Evolutionary conservation across 2,888 invertebrate species (phyloP).

Genomic region (Biston betularia): DNA sequence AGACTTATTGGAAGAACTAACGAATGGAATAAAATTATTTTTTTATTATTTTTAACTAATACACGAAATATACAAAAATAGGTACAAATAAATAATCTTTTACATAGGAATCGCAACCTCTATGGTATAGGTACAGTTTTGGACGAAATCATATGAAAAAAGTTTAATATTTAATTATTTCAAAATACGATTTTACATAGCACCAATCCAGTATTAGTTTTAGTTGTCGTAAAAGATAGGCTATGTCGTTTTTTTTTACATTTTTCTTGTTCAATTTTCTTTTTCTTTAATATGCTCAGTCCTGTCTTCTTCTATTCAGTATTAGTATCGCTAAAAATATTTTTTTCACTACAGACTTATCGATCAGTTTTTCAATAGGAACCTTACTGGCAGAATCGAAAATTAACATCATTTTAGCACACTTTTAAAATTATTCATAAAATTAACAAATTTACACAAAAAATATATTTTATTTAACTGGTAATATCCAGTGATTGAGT

Average conservation of each 20-base stretch:
- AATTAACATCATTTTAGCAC: conserved; percentile 22
- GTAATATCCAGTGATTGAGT: conserved; percentile 19
- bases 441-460: conserved; percentile 24
- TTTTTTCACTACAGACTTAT: conserved; percentile 8
- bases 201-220: conserved; percentile 57
- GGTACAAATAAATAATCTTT: conserved; percentile 84
- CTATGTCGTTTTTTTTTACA: not conserved
- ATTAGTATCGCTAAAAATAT: not conserved
- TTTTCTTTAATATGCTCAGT: conserved; percentile 14
- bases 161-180: conserved; percentile 35
- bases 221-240: not conserved
- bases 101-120: conserved; percentile 73
- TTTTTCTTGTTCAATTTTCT: not conserved
- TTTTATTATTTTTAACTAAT: conserved; percentile 58
- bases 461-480: conserved; percentile 25
- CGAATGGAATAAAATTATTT: conserved; percentile 57
- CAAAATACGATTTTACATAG: conserved; percentile 59
- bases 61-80: conserved; percentile 79
- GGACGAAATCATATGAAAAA: conserved; percentile 48
- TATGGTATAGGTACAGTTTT: conserved; percentile 56
- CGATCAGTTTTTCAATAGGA: conserved; percentile 28
- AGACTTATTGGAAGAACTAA: conserved; percentile 77
- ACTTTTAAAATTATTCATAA: conserved; percentile 22
- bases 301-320: not conserved
- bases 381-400: conserved; percentile 34